A percentile compares a stretch with the other conserved stretches of the same genome.
Evolutionary conservation across 2,888 invertebrate genomes (phyloP).

Genomic region (Creontiades dilutus): DNA sequence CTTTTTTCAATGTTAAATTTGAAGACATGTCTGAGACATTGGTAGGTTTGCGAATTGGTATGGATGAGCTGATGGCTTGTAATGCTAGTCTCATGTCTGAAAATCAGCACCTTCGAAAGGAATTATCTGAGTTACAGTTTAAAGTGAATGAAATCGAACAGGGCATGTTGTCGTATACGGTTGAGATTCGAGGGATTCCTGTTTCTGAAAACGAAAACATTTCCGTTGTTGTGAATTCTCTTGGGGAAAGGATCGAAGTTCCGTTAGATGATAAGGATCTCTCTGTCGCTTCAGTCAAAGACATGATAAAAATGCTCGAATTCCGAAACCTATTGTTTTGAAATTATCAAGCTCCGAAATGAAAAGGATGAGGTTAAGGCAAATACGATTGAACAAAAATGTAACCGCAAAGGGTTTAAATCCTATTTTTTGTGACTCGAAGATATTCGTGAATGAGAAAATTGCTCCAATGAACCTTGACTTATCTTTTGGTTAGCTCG

Average conservation of each 20-base stretch:
- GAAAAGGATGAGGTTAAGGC: background rate
- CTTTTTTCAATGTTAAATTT: background rate
- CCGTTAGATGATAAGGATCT: background rate
- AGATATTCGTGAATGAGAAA: background rate
- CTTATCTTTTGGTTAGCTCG: background rate
- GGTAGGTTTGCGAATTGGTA: background rate
- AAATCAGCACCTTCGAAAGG: background rate
- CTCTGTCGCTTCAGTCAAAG: background rate
- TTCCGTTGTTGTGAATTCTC: background rate
- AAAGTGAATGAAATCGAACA: slow-evolving; percentile 6
- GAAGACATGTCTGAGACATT: background rate
- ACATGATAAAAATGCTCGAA: background rate
- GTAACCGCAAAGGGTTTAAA: background rate
- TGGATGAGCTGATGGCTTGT: background rate
- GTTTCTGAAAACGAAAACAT: background rate
- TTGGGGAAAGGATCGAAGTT: background rate
- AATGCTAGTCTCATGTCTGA: too few relatives aligned
- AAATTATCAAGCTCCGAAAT: background rate
- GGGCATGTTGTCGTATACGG: background rate
- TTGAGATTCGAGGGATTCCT: background rate
- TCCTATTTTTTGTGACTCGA: background rate
- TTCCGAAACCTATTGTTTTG: background rate
- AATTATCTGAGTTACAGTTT: background rate
- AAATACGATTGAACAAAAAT: background rate
- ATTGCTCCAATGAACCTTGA: background rate